Evolutionary conservation across 2,797 vertebrate genomes (phyloP), one percentile per base, ranked within the genome.

Genomic region (Cichlasoma orientale): DNA sequence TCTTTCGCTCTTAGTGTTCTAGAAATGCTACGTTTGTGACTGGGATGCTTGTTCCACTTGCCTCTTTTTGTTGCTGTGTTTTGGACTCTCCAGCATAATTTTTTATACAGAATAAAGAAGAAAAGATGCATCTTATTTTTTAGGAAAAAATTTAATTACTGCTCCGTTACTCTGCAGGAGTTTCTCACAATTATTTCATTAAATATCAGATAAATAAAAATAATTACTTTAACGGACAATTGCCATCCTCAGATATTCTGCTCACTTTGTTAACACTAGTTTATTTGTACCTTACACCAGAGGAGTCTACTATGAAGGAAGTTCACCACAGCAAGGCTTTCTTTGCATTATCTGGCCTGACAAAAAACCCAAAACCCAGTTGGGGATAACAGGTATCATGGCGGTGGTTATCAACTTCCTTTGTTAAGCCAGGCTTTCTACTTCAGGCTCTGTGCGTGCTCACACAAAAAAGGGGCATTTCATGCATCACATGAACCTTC

Each of bases 181-280:
- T 23, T 63, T 50, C 23, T 55, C 27, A 74, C 13, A 44, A 23
- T 56, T 31, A 59, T 33, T 69, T 74, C 56, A 54, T 56, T 80
- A 6, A 74, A 27, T 70, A 73, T 63, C 31, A 66, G 41, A 55
- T 73, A 0, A 66, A 56, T 72, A 58, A 16, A 80, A 80, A 71
- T 9, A 68, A 47, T 36, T 8, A 36, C 52, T 69, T 66, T 25
- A 54, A 76, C 56, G 38, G 27, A 75, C n/a, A 69, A 36, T 58
- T 31, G 7, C 58, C 25, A 16, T 23, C n/a, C 27, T 66, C 61
- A 61, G 33, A 69, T 56, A 9, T 23, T 74, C 27, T 29, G 38
- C 56, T 79, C 53, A 52, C 11, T 75, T 55, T 41, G 44, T 27
- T 56, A 70, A 66, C 53, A 74, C 21, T 33, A 44, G 55, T 71